Percentiles rank a stretch among this genome's conserved stretches.
Conservation (phyloP, 2,888 invertebrate species). For the Hyposoter didymator region DNA sequence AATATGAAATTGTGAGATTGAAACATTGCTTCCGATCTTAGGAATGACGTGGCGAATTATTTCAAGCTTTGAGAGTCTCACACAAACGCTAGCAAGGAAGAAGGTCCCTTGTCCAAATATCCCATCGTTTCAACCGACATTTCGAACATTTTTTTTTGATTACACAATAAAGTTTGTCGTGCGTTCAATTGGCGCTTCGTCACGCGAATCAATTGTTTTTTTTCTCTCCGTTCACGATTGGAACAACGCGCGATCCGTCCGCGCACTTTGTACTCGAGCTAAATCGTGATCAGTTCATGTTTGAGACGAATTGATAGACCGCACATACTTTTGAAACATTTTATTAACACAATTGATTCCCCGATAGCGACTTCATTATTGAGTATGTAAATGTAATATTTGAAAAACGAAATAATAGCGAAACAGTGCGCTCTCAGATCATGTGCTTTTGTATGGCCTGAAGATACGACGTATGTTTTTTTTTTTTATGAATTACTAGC, state of each 20-base stretch:
- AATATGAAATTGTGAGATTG: too few species aligned
- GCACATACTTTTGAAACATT: neutral
- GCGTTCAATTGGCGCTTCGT: neutral
- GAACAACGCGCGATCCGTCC: neutral
- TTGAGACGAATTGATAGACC: neutral
- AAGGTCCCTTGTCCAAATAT: neutral
- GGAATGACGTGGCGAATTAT: too few species aligned
- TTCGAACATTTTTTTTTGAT: slow-evolving; percentile 9
- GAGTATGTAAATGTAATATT: neutral
- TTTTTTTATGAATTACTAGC: neutral
- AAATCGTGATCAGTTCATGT: neutral
- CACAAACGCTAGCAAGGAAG: too few species aligned
- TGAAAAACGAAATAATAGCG: neutral
- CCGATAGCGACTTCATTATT: neutral
- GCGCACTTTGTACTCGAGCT: slow-evolving; percentile 27
- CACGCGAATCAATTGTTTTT: neutral
- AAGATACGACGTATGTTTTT: neutral
- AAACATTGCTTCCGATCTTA: too few species aligned
- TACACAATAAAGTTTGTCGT: neutral
- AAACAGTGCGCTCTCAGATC: slow-evolving; percentile 9
- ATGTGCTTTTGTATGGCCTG: slow-evolving; percentile 3
- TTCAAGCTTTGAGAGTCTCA: too few species aligned
- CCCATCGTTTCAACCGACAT: neutral
- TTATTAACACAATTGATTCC: neutral
- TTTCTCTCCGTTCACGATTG: neutral